These are phyloP conservation scores for Lynx canadensis DNA, from an alignment of 2,113 vertebrate genomes.

Conservation along the genomic window DNA sequence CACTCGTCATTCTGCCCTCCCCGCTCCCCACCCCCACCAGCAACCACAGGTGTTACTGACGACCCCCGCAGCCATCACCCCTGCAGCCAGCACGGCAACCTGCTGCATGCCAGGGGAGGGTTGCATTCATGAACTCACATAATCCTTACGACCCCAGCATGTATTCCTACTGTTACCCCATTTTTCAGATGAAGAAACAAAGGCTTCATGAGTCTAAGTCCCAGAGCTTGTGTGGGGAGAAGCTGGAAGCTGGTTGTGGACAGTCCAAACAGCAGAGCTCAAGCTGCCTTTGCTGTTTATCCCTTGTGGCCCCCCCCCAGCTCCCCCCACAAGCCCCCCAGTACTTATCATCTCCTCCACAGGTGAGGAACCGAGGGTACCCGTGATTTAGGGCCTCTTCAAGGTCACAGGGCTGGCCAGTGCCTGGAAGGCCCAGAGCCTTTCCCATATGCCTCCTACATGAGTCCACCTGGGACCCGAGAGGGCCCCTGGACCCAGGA, in stretches of 20 bases:
- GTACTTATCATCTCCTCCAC: not conserved
- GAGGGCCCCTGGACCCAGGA: not conserved
- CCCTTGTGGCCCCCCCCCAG: not conserved
- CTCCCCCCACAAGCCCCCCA: not conserved
- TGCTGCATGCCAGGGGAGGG: not conserved
- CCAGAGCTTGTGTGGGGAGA: not conserved
- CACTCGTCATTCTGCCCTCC: accelerated
- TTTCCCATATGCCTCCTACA: not conserved
- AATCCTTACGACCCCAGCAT: not conserved
- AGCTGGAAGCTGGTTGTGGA: not conserved
- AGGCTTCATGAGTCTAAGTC: not conserved
- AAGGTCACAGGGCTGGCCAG: not conserved
- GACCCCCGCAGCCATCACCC: too few species aligned
- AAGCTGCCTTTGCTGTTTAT: not conserved
- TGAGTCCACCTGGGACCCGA: not conserved
- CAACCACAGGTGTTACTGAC: too few species aligned
- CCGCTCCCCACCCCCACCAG: not conserved
- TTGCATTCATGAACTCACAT: accelerated
- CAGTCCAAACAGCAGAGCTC: not conserved
- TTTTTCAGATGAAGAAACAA: not conserved
- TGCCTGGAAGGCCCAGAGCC: not conserved
- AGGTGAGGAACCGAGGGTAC: not conserved
- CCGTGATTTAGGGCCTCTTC: accelerated
- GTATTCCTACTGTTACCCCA: not conserved
- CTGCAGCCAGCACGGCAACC: not conserved